phyloP scores from a whole-genome alignment of 2,888 invertebrate genomes.

The Apodemia zela region DNA sequence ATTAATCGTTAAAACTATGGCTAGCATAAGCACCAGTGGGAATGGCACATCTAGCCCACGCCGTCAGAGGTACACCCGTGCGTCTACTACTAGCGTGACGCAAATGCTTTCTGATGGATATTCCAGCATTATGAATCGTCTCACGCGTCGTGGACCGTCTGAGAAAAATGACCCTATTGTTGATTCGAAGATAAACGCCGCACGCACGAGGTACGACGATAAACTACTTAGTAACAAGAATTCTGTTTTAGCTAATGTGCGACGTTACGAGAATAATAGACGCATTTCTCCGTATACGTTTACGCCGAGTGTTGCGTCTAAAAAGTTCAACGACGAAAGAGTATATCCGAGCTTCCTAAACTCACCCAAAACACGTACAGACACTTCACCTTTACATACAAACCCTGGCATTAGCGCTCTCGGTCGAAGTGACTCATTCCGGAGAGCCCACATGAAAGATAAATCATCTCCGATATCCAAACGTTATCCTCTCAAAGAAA shows the following conservation, averaged over 20 bases:
- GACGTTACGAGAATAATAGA: constrained; percentile 68
- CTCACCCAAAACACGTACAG: constrained; percentile 56
- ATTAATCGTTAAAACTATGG: constrained; percentile 42
- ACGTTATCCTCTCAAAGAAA: constrained; percentile 69
- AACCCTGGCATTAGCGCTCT: constrained; percentile 60
- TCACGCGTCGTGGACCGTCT: constrained; percentile 89
- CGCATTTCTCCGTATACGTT: constrained; percentile 65
- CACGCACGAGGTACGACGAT: constrained; percentile 65
- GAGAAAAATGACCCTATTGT: constrained; percentile 78
- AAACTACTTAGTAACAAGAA: constrained; percentile 59
- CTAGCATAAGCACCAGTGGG: constrained; percentile 59
- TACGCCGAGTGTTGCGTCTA: constrained; percentile 48
- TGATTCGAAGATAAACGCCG: constrained; percentile 53
- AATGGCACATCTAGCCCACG: constrained; percentile 73
- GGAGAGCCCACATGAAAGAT: constrained; percentile 67
- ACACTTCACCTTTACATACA: constrained; percentile 65
- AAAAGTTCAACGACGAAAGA: constrained; percentile 65
- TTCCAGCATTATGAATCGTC: constrained; percentile 89
- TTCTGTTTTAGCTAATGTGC: constrained; percentile 57
- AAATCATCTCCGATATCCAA: constrained; percentile 67
- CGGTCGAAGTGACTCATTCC: constrained; percentile 72
- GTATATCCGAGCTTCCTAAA: constrained; percentile 64
- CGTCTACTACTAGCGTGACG: constrained; percentile 90
- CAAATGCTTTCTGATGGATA: constrained; percentile 93
- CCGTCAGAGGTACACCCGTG: constrained; percentile 87